Conservation (phyloP, 1,140 invertebrate species). For the Drosophila orosa region DNA sequence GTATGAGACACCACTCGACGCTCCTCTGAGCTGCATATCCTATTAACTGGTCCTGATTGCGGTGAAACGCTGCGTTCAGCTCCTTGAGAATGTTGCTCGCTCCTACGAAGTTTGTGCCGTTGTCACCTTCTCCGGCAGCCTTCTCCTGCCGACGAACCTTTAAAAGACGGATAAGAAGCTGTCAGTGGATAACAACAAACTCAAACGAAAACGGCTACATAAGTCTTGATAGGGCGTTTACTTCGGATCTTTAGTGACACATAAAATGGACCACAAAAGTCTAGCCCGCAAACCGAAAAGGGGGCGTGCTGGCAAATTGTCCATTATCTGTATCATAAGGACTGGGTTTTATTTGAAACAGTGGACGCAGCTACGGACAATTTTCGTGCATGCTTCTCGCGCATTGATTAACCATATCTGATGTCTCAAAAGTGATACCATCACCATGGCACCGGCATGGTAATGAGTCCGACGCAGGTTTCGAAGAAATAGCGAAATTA, state of each 20-base stretch:
- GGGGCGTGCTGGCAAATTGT: not conserved
- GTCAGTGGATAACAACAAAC: constrained; percentile 1
- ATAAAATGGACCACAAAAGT: too few relatives aligned
- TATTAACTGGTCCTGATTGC: not conserved
- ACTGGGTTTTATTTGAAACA: too few relatives aligned
- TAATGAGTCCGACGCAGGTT: too few relatives aligned
- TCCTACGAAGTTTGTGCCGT: not conserved
- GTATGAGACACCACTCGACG: not conserved
- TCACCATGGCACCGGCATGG: too few relatives aligned
- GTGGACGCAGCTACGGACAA: too few relatives aligned
- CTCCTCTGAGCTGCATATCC: not conserved
- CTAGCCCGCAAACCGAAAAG: not conserved
- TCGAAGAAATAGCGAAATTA: too few relatives aligned
- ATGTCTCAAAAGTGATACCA: too few relatives aligned
- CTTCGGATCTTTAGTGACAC: not conserved
- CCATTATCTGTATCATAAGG: not conserved
- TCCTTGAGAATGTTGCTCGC: not conserved
- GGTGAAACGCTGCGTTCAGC: not conserved
- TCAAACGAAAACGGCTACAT: not conserved
- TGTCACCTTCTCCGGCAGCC: constrained; percentile 1
- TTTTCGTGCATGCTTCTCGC: too few relatives aligned
- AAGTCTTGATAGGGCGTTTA: not conserved
- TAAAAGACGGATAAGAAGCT: not conserved
- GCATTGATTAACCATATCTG: too few relatives aligned
- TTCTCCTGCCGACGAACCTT: not conserved